Percentiles rank a stretch among this genome's conserved stretches.
Conservation (phyloP, 2,797 vertebrate genomes). For the Rhinophrynus dorsalis region DNA sequence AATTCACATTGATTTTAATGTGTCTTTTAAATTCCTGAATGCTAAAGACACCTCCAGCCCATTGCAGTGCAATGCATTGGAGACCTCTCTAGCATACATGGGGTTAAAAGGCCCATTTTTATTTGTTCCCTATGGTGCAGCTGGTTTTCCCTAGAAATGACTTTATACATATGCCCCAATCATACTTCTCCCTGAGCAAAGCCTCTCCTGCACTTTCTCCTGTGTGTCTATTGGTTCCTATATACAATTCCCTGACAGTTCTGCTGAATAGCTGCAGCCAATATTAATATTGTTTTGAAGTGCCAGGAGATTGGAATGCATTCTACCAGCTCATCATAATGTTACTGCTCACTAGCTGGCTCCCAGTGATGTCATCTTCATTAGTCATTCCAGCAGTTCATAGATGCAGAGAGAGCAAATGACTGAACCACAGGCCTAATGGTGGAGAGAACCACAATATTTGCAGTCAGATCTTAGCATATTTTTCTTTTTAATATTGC, state of each 20-base stretch:
- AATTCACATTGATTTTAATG: too few relatives aligned
- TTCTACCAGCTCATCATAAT: conserved; percentile 21
- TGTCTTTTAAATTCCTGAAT: too few relatives aligned
- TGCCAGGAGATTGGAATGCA: not conserved
- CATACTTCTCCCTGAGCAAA: too few relatives aligned
- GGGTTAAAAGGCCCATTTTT: too few relatives aligned
- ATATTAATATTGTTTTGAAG: conserved; percentile 7
- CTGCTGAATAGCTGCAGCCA: not conserved
- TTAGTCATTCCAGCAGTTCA: conserved; percentile 19
- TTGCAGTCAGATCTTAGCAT: conserved; percentile 4
- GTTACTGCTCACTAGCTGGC: conserved; percentile 30
- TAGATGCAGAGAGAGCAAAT: conserved; percentile 34
- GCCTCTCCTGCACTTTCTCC: not conserved
- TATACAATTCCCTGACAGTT: not conserved
- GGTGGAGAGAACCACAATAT: conserved; percentile 1
- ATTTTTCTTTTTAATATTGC: too few relatives aligned
- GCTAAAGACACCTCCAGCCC: too few relatives aligned
- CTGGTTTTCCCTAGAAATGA: too few relatives aligned
- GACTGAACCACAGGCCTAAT: conserved; percentile 7
- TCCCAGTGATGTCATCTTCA: conserved; percentile 23
- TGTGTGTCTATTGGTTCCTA: not conserved
- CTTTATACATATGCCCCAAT: too few relatives aligned
- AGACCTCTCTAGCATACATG: too few relatives aligned
- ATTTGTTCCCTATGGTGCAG: too few relatives aligned
- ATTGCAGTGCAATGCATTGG: too few relatives aligned